Percentiles rank a stretch among this genome's conserved stretches.
Evolutionary conservation across 23 tunicate genomes (phyloP).

Genomic region (Halocynthia aurantium): DNA sequence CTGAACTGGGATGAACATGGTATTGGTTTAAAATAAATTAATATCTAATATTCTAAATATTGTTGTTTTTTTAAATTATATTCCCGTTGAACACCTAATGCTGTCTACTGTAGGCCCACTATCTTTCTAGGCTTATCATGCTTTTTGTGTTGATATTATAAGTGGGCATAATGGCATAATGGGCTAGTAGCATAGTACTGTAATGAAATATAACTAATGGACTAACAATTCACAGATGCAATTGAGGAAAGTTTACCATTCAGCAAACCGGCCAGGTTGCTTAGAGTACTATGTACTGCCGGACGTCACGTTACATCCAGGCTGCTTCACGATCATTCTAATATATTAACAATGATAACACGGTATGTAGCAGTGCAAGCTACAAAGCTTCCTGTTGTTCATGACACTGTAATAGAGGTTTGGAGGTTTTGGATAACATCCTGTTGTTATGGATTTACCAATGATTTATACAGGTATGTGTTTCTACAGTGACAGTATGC

Average conservation of each 20-base stretch:
- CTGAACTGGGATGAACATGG: not conserved
- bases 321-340: constrained; percentile 3
- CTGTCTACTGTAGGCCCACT: not conserved
- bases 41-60: too few relatives aligned
- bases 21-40: too few relatives aligned
- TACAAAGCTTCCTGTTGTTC: not conserved
- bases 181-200: too few relatives aligned
- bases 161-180: too few relatives aligned
- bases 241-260: not conserved
- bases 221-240: too few relatives aligned
- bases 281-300: constrained; percentile 26
- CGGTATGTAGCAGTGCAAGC: not conserved
- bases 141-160: too few relatives aligned
- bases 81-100: not conserved
- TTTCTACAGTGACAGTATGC: not conserved
- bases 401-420: constrained; percentile 11
- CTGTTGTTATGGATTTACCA: constrained; percentile 41
- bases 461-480: constrained; percentile 27
- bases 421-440: constrained; percentile 52
- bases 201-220: too few relatives aligned
- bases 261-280: constrained; percentile 19
- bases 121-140: too few relatives aligned
- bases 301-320: constrained; percentile 50
- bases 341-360: not conserved
- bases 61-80: too few relatives aligned